Conservation (phyloP, 2,797 vertebrate genomes). For the Eospalax fontanierii region DNA sequence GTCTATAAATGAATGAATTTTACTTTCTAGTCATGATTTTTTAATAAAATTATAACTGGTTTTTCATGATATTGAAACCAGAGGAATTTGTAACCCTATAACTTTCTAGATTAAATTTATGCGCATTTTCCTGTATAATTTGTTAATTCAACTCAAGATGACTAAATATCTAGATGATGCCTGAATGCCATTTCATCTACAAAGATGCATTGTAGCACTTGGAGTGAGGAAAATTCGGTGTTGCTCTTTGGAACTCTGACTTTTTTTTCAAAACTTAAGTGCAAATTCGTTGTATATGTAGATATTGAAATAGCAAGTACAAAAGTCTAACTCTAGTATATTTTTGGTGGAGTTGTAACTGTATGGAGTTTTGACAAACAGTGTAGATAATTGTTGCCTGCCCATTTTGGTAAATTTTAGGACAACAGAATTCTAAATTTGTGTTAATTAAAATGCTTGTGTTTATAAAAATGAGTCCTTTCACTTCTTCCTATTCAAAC, state of each 20-base stretch:
- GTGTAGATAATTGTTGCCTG: background rate
- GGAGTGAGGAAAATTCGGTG: background rate
- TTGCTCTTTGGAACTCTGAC: background rate
- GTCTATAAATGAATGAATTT: background rate
- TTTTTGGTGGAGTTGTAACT: background rate
- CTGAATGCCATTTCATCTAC: background rate
- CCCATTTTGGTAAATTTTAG: background rate
- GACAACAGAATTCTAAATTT: background rate
- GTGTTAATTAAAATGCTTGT: background rate
- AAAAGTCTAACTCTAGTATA: too few relatives aligned
- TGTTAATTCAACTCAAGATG: background rate
- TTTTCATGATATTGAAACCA: background rate
- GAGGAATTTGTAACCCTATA: background rate
- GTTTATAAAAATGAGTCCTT: background rate
- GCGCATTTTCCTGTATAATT: background rate
- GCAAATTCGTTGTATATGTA: background rate
- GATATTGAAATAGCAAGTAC: background rate
- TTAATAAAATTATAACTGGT: background rate
- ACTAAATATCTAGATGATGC: background rate
- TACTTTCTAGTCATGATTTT: constrained; percentile 23
- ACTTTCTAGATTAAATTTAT: background rate
- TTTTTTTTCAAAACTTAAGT: background rate
- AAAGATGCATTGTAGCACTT: background rate
- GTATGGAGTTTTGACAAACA: background rate
- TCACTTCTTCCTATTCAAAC: background rate